Conservation (phyloP, 2,888 invertebrate genomes). For the Loripinus fragilis region DNA sequence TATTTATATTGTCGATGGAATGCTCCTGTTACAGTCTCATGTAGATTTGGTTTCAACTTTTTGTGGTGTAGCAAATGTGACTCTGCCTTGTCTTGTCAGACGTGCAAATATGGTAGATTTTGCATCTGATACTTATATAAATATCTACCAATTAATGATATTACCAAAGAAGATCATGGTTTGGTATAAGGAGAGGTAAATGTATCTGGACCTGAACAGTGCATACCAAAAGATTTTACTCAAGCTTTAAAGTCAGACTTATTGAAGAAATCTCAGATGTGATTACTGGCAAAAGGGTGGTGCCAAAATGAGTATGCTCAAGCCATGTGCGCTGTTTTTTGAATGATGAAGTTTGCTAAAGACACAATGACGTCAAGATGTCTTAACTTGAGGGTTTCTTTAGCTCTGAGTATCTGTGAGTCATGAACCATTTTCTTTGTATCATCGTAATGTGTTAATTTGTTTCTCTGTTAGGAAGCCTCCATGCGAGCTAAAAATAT, state of each 20-base stretch:
- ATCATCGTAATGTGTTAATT: too few species aligned
- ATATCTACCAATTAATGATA: constrained; percentile 11
- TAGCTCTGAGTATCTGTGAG: too few species aligned
- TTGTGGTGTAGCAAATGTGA: constrained; percentile 17
- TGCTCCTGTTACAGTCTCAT: constrained; percentile 23
- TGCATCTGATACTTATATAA: constrained; percentile 17
- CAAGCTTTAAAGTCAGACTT: constrained; percentile 32
- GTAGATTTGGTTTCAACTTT: constrained; percentile 7
- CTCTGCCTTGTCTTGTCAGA: not conserved
- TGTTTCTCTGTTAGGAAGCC: too few species aligned
- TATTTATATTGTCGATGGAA: constrained; percentile 34
- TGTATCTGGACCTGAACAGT: constrained; percentile 18
- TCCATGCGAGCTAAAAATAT: too few species aligned
- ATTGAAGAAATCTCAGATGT: constrained; percentile 35
- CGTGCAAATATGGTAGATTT: not conserved
- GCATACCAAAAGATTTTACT: constrained; percentile 14
- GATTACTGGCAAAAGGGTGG: constrained; percentile 40
- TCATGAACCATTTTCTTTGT: too few species aligned
- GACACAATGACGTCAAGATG: not conserved
- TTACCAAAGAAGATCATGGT: constrained; percentile 5
- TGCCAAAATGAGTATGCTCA: constrained; percentile 10
- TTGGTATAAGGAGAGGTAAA: not conserved
- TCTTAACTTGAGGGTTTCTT: too few species aligned
- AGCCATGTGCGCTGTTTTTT: constrained; percentile 17
- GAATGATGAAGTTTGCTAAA: constrained; percentile 19